Conservation (phyloP, 2,113 vertebrate genomes). For the Stegastes partitus region DNA sequence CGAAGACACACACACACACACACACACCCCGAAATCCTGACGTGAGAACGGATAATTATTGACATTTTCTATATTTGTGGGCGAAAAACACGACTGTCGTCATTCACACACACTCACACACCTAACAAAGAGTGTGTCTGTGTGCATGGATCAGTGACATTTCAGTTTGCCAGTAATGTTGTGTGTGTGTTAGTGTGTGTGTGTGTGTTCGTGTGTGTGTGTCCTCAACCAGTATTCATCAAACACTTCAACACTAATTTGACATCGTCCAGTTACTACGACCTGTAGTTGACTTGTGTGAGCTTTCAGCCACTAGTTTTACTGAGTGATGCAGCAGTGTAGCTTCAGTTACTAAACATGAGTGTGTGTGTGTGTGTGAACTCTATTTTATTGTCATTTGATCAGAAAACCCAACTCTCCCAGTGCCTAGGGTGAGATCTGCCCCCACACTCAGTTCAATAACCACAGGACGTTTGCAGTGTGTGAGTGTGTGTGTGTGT, state of each 20-base stretch:
- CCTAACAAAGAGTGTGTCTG: background rate
- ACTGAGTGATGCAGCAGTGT: constrained; percentile 13
- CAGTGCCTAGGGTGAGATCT: constrained; percentile 45
- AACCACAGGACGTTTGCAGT: constrained; percentile 27
- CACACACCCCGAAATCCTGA: background rate
- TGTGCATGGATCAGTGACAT: background rate
- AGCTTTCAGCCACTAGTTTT: background rate
- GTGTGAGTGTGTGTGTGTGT: constrained; percentile 6
- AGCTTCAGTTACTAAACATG: background rate
- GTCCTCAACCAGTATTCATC: too few species aligned
- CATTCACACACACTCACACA: constrained; percentile 5
- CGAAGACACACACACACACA: constrained; percentile 1
- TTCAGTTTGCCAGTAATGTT: too few species aligned
- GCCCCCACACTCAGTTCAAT: constrained; percentile 35
- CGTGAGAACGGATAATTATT: background rate
- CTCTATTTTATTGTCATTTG: constrained; percentile 24
- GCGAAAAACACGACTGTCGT: background rate
- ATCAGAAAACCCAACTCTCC: constrained; percentile 33
- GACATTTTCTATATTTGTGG: constrained; percentile 3
- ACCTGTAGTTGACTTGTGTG: background rate
- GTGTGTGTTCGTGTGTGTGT: background rate
- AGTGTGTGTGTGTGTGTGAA: constrained; percentile 2
- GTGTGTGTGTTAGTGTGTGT: background rate
- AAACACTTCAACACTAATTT: too few species aligned
- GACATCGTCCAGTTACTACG: too few species aligned